Evolutionary conservation across 2,888 invertebrate genomes (phyloP), one percentile per base, ranked within the genome.

Genomic region (Anodontia alba): DNA sequence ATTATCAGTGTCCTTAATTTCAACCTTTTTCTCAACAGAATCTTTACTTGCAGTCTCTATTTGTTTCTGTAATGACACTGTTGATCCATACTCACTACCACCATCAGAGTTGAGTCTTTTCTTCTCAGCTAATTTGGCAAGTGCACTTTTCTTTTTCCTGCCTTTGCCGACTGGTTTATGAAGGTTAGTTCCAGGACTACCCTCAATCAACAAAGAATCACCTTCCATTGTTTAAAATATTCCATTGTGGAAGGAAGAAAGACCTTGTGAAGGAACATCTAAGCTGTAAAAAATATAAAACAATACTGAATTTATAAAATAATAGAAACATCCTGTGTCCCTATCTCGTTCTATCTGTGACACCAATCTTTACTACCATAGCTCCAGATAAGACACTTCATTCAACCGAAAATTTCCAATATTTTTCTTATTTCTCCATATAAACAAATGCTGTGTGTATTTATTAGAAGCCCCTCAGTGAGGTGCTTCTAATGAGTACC

Each of bases 41-140:
- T 66, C 46, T 38, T 71, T 73, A 20, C 74, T 77, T 26, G 26
- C 33, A 62, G 2, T 62, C 8, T 62, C 62, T 33, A 33, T 23
- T 20, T 62, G 12, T 33, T 62, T 62, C 20, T 84, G 83, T 12
- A 91, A 74, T n/a, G 89, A 90, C 12, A 78, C 78, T 5, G 73
- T 75, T 42, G 92, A 92, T 12, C 90, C 91, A 81, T 82, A 85
- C 71, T 91, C 90, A 78, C 90, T 91, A 36, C 90, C 90, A 69
- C 83, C 79, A 43, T 89, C 89, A 15, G 88, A 87, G 20, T 81
- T 79, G 8, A 81, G 80, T 73, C 88, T 78, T 74, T 90, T 91
- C 66, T 85, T 89, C 72, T 90, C 91, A 17, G 88, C 90, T 29
- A 92, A 81, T 78, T 91, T 92, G 26, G 90, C 87, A n/a, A 90